Evolutionary conservation across 1,140 invertebrate species (phyloP).

Genomic region (Sarcophaga peregrina): DNA sequence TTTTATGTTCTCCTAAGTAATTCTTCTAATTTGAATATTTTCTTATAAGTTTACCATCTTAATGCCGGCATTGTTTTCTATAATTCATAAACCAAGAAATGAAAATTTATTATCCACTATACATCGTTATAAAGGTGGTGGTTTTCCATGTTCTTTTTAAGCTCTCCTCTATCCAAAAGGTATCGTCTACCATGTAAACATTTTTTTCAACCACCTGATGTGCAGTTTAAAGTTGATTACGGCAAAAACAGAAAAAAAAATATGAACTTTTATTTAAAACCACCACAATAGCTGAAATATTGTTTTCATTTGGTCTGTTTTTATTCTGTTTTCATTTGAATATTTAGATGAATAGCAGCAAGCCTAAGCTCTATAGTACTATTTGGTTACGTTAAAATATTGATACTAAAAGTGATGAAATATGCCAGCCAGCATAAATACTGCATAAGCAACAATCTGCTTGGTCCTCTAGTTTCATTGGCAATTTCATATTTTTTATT

Average conservation of each 20-base stretch:
- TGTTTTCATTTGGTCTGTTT: neutral
- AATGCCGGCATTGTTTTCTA: too few relatives aligned
- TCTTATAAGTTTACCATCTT: too few relatives aligned
- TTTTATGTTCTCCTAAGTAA: too few relatives aligned
- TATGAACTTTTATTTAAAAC: neutral
- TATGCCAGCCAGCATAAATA: neutral
- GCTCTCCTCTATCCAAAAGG: neutral
- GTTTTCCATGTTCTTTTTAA: neutral
- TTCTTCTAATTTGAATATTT: too few relatives aligned
- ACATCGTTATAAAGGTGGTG: neutral
- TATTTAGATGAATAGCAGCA: neutral
- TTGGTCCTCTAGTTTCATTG: neutral
- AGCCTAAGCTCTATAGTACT: neutral
- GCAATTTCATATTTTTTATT: neutral
- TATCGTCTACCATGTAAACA: neutral
- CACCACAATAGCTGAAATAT: too few relatives aligned
- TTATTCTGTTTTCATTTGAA: neutral
- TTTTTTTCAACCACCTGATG: conserved; percentile 3
- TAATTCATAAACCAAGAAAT: neutral
- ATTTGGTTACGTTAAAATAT: neutral
- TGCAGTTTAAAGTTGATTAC: neutral
- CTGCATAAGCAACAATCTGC: neutral
- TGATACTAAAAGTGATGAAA: neutral
- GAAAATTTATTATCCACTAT: neutral
- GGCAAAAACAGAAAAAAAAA: neutral